Conservation (phyloP, 2,888 invertebrate genomes). For the Tachystola acroxantha region DNA sequence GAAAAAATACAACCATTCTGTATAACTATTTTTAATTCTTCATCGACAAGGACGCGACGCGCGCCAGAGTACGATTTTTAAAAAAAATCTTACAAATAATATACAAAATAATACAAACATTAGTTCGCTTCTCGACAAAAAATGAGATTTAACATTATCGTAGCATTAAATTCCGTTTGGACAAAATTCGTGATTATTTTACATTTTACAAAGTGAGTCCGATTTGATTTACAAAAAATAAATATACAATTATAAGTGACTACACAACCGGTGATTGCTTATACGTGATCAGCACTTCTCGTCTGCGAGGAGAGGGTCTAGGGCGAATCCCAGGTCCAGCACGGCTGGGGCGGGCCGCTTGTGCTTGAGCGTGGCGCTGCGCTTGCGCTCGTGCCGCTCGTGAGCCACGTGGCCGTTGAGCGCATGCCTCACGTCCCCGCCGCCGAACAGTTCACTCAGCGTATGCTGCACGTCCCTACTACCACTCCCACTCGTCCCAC, state of each 20-base stretch:
- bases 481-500: constrained; percentile 35
- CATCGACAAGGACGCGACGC: constrained; percentile 46
- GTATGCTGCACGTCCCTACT: constrained; percentile 44
- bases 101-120: constrained; percentile 78
- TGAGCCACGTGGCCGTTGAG: constrained; percentile 12
- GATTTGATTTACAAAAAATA: constrained; percentile 68
- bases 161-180: constrained; percentile 54
- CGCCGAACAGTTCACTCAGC: constrained; percentile 51
- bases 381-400: constrained; percentile 23
- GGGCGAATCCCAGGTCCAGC: constrained; percentile 62
- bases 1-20: constrained; percentile 74
- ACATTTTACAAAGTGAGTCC: constrained; percentile 54
- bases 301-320: constrained; percentile 69
- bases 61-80: constrained; percentile 48
- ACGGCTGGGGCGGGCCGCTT: constrained; percentile 43
- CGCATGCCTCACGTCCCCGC: constrained; percentile 23
- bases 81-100: constrained; percentile 74
- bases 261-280: constrained; percentile 66
- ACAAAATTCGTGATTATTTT: constrained; percentile 58
- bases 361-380: constrained; percentile 29
- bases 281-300: constrained; percentile 64
- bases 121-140: constrained; percentile 50
- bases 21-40: constrained; percentile 57
- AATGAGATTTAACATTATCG: constrained; percentile 66
- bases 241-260: constrained; percentile 67